These are phyloP conservation scores for Diabrotica undecimpunctata DNA, from an alignment of 1,140 invertebrate genomes.

Conservation along the genomic window DNA sequence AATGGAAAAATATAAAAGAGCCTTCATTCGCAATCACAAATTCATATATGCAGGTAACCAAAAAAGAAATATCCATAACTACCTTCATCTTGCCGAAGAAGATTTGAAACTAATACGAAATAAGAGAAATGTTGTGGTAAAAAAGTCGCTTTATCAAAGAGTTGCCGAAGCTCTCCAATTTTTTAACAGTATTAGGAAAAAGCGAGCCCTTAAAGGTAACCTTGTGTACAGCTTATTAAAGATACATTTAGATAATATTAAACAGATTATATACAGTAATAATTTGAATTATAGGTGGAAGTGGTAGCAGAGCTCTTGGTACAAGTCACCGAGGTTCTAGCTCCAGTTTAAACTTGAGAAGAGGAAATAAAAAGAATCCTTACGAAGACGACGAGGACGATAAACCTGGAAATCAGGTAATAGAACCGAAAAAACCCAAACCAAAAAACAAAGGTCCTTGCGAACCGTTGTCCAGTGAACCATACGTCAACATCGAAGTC, in stretches of 20 bases:
- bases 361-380: conserved; percentile 36
- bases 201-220: conserved; percentile 37
- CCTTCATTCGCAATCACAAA: conserved; percentile 34
- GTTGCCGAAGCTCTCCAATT: conserved; percentile 8
- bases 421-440: conserved; percentile 40
- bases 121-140: neutral
- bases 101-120: neutral
- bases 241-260: too few species aligned
- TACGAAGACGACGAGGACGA: conserved; percentile 31
- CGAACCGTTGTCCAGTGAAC: conserved; percentile 57
- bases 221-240: too few species aligned
- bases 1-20: conserved; percentile 42
- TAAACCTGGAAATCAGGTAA: conserved; percentile 22
- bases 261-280: too few species aligned
- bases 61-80: conserved; percentile 26
- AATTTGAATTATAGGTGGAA: conserved; percentile 10
- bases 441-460: conserved; percentile 50
- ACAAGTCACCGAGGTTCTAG: conserved; percentile 31
- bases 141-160: conserved; percentile 13
- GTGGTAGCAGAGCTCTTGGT: conserved; percentile 27
- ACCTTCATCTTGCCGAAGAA: conserved; percentile 4
- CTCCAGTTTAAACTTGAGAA: conserved; percentile 29
- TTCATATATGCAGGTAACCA: conserved; percentile 24
- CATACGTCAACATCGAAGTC: conserved; percentile 63
- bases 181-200: conserved; percentile 17